phyloP scores from a whole-genome alignment of 2,113 vertebrate species.

The Colistium nudipinnis region DNA sequence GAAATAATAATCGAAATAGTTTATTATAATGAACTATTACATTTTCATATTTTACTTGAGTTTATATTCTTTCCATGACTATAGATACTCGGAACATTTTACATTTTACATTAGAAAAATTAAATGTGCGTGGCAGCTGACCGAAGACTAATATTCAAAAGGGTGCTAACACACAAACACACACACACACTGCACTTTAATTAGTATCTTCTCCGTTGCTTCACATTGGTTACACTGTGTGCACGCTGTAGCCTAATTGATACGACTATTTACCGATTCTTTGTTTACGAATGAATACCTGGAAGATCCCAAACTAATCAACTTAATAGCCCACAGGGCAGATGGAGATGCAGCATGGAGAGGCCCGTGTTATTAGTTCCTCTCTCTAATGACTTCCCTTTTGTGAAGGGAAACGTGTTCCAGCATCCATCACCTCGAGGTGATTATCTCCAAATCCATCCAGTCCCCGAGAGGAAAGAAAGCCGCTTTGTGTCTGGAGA shows the following conservation, averaged over 20 bases:
- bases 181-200: neutral
- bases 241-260: constrained; percentile 37
- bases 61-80: no score
- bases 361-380: constrained; percentile 43
- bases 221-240: constrained; percentile 26
- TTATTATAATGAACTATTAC: no score
- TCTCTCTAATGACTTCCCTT: constrained; percentile 53
- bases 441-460: constrained; percentile 67
- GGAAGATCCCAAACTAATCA: constrained; percentile 69
- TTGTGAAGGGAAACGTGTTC: constrained; percentile 45
- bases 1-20: no score
- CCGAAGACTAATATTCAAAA: neutral
- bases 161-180: neutral
- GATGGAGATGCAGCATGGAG: constrained; percentile 25
- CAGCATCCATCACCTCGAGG: constrained; percentile 59
- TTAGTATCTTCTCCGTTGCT: constrained; percentile 17
- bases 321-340: constrained; percentile 51
- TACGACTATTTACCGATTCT: constrained; percentile 49
- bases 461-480: constrained; percentile 44
- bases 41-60: no score
- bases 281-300: constrained; percentile 62
- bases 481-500: constrained; percentile 44
- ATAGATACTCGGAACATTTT: no score
- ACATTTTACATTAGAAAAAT: neutral
- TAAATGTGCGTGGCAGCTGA: neutral